Percentiles rank a stretch among this genome's conserved stretches.
Conservation (phyloP, 2,888 invertebrate genomes). For the Acleris holmiana region DNA sequence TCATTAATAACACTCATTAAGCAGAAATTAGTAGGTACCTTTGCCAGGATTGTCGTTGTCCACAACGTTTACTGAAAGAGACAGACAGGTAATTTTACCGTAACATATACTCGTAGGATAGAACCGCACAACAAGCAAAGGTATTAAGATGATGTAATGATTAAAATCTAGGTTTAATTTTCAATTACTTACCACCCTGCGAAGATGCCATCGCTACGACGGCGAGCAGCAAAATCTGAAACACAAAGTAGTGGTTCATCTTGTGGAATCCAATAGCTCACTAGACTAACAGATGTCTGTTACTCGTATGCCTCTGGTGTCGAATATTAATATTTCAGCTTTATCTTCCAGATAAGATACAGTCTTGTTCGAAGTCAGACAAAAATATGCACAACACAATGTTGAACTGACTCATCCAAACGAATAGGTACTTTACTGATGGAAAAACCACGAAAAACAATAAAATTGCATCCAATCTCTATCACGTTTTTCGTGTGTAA, state of each 20-base stretch:
- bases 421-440: neutral
- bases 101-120: neutral
- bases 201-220: conserved; percentile 53
- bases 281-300: neutral
- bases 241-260: conserved; percentile 44
- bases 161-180: neutral
- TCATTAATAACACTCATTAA: neutral
- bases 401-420: conserved; percentile 4
- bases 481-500: conserved; percentile 8
- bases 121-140: neutral
- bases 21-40: conserved; percentile 30
- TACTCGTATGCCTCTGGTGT: conserved; percentile 1
- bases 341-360: conserved; percentile 33
- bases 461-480: conserved; percentile 21
- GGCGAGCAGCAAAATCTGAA: conserved; percentile 54
- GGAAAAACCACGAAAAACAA: conserved; percentile 18
- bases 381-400: neutral
- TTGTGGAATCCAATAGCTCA: conserved; percentile 7
- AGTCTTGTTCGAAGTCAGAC: conserved; percentile 3
- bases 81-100: conserved; percentile 8
- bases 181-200: conserved; percentile 39
- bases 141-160: conserved; percentile 1
- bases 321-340: conserved; percentile 4
- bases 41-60: conserved; percentile 42
- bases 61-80: conserved; percentile 44